phyloP scores from a whole-genome alignment of 2,797 vertebrate species.

The Pagetopsis macropterus region DNA sequence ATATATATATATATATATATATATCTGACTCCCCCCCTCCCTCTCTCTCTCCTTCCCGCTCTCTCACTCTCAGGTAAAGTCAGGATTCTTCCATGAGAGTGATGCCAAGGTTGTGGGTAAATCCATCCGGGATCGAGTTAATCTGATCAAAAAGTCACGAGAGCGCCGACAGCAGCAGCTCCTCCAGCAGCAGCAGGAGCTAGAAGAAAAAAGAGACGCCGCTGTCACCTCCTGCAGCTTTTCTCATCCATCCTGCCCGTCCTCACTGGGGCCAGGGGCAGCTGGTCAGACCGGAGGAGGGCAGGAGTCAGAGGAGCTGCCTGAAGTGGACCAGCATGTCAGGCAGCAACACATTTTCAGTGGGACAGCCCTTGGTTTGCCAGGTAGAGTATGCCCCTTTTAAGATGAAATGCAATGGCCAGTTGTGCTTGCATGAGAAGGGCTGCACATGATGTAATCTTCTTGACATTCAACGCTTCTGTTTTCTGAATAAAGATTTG shows the following conservation, averaged over 20 bases:
- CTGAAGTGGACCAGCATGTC: conserved; percentile 89
- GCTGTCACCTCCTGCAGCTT: conserved; percentile 68
- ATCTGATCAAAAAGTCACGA: conserved; percentile 89
- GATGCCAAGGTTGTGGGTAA: conserved; percentile 95
- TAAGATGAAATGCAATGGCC: background rate
- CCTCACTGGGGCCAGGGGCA: conserved; percentile 67
- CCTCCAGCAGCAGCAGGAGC: conserved; percentile 70
- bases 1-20: background rate
- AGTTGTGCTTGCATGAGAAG: background rate
- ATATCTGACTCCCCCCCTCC: background rate
- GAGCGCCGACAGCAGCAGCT: conserved; percentile 86
- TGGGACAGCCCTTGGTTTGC: conserved; percentile 64
- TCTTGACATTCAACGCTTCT: too few relatives aligned
- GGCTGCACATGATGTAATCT: too few relatives aligned
- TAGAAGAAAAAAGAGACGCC: conserved; percentile 85
- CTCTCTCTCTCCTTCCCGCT: background rate
- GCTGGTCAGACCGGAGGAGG: conserved; percentile 52
- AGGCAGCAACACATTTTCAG: conserved; percentile 82
- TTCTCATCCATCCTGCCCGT: conserved; percentile 71
- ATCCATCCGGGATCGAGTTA: conserved; percentile 92
- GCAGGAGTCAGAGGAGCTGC: conserved; percentile 86
- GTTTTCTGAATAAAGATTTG: too few relatives aligned
- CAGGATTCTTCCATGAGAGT: conserved; percentile 96
- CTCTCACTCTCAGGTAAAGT: conserved; percentile 86
- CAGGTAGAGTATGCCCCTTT: conserved; percentile 74